phyloP scores from a whole-genome alignment of 2,888 invertebrate species.

The Brachyptera risi region DNA sequence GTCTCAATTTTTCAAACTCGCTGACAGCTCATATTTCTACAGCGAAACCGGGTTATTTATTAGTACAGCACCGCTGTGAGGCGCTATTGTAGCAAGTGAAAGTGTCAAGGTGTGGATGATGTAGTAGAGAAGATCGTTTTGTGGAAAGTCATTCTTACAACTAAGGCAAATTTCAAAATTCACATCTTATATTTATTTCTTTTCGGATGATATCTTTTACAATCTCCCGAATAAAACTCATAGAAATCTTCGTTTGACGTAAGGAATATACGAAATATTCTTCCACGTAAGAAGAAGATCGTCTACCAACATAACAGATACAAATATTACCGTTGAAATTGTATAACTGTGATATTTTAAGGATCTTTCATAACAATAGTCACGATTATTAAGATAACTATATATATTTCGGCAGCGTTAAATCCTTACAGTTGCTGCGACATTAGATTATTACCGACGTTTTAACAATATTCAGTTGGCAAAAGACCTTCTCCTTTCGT shows the following conservation, averaged over 20 bases:
- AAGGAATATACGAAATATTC: neutral
- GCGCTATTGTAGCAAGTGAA: constrained; percentile 10
- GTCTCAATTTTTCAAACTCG: constrained; percentile 5
- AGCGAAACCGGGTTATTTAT: constrained; percentile 9
- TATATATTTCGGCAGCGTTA: no score
- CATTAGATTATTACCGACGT: no score
- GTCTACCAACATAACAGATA: no score
- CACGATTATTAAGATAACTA: no score
- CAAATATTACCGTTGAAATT: no score
- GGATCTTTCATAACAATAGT: no score
- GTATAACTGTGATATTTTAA: no score
- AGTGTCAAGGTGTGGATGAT: constrained; percentile 7
- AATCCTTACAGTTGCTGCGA: no score
- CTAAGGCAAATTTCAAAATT: no score
- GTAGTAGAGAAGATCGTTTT: neutral
- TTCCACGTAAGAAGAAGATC: neutral
- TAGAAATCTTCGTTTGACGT: neutral
- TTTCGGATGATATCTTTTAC: no score
- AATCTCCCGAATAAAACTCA: neutral
- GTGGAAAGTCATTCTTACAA: neutral
- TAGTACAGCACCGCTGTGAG: neutral
- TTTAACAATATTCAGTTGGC: no score
- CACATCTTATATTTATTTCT: neutral
- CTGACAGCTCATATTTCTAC: constrained; percentile 8
- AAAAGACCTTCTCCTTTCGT: no score